Conservation (phyloP, 1,140 invertebrate genomes). For the Drosophila tani region DNA sequence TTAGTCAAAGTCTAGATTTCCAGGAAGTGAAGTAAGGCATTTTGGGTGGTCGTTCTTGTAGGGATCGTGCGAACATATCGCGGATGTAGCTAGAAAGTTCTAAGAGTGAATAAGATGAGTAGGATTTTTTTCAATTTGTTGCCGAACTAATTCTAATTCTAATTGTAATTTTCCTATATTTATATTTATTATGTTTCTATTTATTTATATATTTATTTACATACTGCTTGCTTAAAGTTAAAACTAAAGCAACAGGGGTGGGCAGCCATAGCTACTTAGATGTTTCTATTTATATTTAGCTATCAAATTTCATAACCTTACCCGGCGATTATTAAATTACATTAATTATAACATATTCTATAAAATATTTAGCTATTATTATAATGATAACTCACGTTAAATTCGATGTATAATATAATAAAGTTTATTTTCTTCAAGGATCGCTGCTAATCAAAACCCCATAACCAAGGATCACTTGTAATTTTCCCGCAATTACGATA, state of each 20-base stretch:
- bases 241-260: too few species aligned
- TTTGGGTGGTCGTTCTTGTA: slow-evolving; percentile 58
- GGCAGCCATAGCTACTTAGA: too few species aligned
- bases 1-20: slow-evolving; percentile 62
- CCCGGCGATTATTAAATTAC: not conserved
- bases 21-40: slow-evolving; percentile 46
- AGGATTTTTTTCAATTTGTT: too few species aligned
- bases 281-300: not conserved
- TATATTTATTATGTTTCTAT: not conserved
- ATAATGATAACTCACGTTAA: too few species aligned
- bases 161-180: too few species aligned
- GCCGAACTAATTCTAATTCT: too few species aligned
- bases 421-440: not conserved
- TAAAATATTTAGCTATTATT: accelerated
- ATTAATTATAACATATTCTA: not conserved
- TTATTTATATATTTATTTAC: too few species aligned
- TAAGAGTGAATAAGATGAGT: too few species aligned
- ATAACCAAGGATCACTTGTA: slow-evolving; percentile 4
- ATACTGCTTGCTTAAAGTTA: too few species aligned
- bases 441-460: not conserved
- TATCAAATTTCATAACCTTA: not conserved
- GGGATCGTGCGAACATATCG: slow-evolving; percentile 11
- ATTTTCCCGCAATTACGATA: slow-evolving; percentile 2
- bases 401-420: too few species aligned
- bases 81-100: too few species aligned